Evolutionary conservation across 30 jellyfish, hydroid and myxozoan species (phyloP), one percentile per base, ranked within the genome.

Genomic region (Hydra vulgaris): DNA sequence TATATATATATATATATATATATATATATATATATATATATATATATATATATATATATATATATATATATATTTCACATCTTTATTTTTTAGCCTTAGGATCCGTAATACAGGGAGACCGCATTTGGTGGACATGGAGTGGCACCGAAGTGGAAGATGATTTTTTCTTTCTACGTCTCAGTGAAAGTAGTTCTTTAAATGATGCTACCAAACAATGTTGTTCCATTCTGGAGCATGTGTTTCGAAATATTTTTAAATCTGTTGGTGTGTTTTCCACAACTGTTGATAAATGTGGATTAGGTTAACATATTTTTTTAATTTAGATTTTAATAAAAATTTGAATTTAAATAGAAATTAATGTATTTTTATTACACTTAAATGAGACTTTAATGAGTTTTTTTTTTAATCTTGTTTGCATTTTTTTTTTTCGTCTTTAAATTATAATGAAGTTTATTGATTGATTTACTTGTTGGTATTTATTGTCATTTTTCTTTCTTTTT

Each of bases 111-210:
- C 87, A 80, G 54, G 87, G 87, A 66, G 87, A 80, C 83, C 5
- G 87, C 7, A 80, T 80, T 16, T 80, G 87, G 87, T 80, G 87
- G 87, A 80, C 87, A 8, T 80, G 87, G 87, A 80, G 27, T 52
- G 87, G 87, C 18, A 26, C 70, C 8, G 87, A 80, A 24, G 40
- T 80, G 26, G 40, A 26, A 8, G 87, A 80, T 25, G 83, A 80
- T 24, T 80, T 80, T 22, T 21, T 24, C 24, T 66, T 80, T 25
- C 87, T 80, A 21, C 83, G 70, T 24, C 52, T 80, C 19, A 55
- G 25, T 19, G 74, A 78, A 53, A 74, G 54, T 78, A 69, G 54
- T 53, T 18, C 27, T 12, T 17, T n/a, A 1, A 27, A 20, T 0
- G 22, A 56, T 18, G 84, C 25, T 24, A n/a, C 84, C 23, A 70